Evolutionary conservation across 2,797 vertebrate species (phyloP), one percentile per base, ranked within the genome.

Genomic region (Alexandromys oeconomus): DNA sequence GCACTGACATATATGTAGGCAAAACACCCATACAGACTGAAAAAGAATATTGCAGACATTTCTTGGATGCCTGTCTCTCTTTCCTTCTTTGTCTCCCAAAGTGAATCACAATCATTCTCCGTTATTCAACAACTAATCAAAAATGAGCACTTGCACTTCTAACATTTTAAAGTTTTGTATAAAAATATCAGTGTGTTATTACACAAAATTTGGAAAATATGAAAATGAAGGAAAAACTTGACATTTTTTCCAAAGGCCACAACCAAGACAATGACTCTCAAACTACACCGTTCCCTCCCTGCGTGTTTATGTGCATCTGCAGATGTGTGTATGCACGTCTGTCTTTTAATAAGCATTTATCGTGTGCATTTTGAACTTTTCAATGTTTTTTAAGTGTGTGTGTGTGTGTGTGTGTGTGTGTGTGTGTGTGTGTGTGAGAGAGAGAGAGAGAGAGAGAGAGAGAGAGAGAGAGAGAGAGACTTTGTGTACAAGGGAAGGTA

Each of bases 81-180:
- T 54, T 71, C 15, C 43, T 61, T 71, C 65, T 3, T 78, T 34
- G 29, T 31, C 43, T 40, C 5, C n/a, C 2, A 21, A 74, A 59
- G 27, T 40, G 37, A 87, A 34, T 57, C 11, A 34, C 40, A 48
- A 48, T 65, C 17, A 65, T 29, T 81, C 14, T 81, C 79, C 1
- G 17, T 31, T 74, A 95, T 37, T 77, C 73, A 82, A 93, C 15
- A 76, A 90, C 73, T 73, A 69, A 51, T 92, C 48, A 65, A 95
- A 94, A 80, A 87, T 71, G 54, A 48, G 19, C 51, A 43, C 34
- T 82, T 92, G 74, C 43, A 37, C 19, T 81, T 89, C 69, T 13
- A 34, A 7, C 7, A 67, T 74, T 59, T 48, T 71, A 40, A 14
- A 11, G n/a, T 84, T 69, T 63, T 21, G 11, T 81, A n/a, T 87